A percentile compares a stretch with the other conserved stretches of the same genome.
Conservation (phyloP, 2,888 invertebrate species). For the Pteria penguin region DNA sequence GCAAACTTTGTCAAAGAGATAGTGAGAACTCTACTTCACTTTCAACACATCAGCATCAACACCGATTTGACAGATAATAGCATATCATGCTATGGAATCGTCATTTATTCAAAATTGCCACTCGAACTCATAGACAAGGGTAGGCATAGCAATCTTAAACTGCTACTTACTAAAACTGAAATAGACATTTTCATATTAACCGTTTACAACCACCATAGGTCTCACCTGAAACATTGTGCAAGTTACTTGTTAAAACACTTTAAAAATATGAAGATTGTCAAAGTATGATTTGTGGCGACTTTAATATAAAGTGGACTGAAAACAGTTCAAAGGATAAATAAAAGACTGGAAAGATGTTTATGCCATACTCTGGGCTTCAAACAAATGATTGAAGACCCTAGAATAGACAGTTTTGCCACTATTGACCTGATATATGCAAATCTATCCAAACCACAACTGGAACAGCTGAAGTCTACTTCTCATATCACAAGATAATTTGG, state of each 20-base stretch:
- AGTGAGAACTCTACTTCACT: no score
- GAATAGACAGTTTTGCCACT: slow-evolving; percentile 9
- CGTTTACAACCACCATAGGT: no score
- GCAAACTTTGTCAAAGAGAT: slow-evolving; percentile 1
- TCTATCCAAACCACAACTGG: not conserved
- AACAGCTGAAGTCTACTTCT: slow-evolving; percentile 10
- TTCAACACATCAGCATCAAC: no score
- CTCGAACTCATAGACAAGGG: no score
- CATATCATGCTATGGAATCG: slow-evolving; percentile 13
- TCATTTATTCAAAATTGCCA: no score
- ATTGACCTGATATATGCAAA: slow-evolving; percentile 27
- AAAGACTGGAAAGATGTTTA: not conserved
- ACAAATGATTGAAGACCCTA: slow-evolving; percentile 7
- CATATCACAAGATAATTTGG: slow-evolving; percentile 21
- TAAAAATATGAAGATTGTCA: no score
- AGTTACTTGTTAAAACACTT: no score
- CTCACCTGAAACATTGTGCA: no score
- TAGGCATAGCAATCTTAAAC: no score
- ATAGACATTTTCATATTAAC: no score
- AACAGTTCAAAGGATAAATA: not conserved
- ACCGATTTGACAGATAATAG: no score
- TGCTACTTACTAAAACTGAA: no score
- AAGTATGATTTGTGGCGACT: slow-evolving; percentile 20
- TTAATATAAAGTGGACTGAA: slow-evolving; percentile 13
- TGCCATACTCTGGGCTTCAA: not conserved